Conservation (phyloP, 2,888 invertebrate species). For the Eupithecia tripunctaria region DNA sequence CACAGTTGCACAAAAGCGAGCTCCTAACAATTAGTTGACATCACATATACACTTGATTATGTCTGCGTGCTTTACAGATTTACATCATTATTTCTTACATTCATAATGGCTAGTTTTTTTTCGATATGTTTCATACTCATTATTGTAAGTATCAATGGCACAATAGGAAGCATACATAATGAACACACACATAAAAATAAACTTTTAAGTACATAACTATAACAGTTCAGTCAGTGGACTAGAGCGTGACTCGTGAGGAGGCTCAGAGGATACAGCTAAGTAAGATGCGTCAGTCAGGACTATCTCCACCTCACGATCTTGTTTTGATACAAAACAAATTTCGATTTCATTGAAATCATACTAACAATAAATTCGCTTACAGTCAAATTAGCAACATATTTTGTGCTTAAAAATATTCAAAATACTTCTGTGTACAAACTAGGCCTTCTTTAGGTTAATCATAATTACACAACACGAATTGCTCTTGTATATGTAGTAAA, state of each 20-base stretch:
- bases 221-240: neutral
- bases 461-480: neutral
- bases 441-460: neutral
- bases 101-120: neutral
- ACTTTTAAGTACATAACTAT: neutral
- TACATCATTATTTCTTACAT: neutral
- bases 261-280: no score
- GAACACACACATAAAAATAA: neutral
- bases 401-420: neutral
- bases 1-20: conserved; percentile 43
- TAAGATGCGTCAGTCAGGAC: no score
- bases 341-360: conserved; percentile 74
- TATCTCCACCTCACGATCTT: conserved; percentile 8
- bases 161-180: conserved; percentile 19
- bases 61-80: neutral
- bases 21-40: conserved; percentile 15
- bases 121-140: conserved; percentile 23
- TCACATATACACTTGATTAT: neutral
- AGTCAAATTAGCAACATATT: neutral
- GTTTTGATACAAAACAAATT: conserved; percentile 78
- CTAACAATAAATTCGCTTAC: neutral
- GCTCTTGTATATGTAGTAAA: neutral
- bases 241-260: neutral
- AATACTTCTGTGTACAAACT: neutral
- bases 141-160: conserved; percentile 23